Evolutionary conservation across 2,797 vertebrate genomes (phyloP).

Genomic region (Anguilla marmorata): DNA sequence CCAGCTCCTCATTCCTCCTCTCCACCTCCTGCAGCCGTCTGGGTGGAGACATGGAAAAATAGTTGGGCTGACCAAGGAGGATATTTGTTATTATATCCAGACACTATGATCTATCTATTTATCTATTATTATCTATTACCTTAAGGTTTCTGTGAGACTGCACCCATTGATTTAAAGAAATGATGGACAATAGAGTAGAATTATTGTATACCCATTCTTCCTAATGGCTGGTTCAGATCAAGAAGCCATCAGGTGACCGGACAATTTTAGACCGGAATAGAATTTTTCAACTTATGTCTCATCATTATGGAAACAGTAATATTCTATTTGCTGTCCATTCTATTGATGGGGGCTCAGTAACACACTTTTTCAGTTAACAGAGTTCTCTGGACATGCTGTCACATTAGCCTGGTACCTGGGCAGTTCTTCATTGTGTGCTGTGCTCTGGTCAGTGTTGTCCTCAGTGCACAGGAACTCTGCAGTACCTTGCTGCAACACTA

Average conservation of each 20-base stretch:
- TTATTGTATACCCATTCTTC: not conserved
- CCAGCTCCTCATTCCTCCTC: constrained; percentile 69
- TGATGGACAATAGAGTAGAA: not conserved
- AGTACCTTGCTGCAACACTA: constrained; percentile 44
- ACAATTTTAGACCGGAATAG: not conserved
- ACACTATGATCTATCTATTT: not conserved
- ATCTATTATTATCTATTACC: not conserved
- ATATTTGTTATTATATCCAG: not conserved
- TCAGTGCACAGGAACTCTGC: constrained; percentile 40
- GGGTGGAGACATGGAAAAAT: not conserved
- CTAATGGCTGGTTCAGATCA: not conserved
- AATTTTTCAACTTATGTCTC: not conserved
- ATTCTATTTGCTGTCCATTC: not conserved
- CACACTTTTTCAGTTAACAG: not conserved
- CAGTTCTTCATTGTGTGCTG: constrained; percentile 52
- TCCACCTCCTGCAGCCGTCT: constrained; percentile 73
- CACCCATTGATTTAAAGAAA: not conserved
- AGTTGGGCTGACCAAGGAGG: not conserved
- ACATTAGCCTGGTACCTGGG: constrained; percentile 54
- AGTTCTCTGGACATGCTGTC: not conserved
- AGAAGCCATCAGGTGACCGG: not conserved
- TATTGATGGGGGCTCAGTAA: not conserved
- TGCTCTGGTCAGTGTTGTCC: constrained; percentile 42
- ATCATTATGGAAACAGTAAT: not conserved
- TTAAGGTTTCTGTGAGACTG: not conserved